Evolutionary conservation across 2,113 vertebrate genomes (phyloP).

Genomic region (Syrmaticus mikado): DNA sequence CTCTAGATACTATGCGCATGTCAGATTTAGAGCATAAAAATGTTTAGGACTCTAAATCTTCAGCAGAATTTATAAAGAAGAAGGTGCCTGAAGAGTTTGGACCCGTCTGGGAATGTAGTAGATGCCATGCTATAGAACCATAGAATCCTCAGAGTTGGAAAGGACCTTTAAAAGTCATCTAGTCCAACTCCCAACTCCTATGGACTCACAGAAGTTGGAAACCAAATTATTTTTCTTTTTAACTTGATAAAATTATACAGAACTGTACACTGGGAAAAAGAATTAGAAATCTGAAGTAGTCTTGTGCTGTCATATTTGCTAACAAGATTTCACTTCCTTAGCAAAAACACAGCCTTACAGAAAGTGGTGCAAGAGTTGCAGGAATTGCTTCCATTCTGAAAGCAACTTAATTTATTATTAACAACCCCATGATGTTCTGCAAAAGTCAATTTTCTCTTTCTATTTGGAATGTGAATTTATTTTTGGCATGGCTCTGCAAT

Average conservation of each 20-base stretch:
- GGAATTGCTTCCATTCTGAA: neutral
- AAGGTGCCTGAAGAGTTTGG: neutral
- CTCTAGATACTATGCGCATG: neutral
- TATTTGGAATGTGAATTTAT: neutral
- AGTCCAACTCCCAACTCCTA: too few relatives aligned
- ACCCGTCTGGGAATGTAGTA: neutral
- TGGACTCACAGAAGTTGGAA: accelerated
- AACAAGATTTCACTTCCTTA: conserved; percentile 40
- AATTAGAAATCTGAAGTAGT: neutral
- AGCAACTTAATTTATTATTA: neutral
- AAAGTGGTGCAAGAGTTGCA: neutral
- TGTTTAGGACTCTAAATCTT: neutral
- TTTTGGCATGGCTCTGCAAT: neutral
- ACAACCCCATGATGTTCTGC: neutral
- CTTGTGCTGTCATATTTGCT: neutral
- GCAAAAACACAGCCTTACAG: neutral
- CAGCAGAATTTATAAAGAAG: neutral
- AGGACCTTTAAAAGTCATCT: too few relatives aligned
- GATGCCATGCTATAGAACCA: accelerated
- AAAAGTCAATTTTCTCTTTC: conserved; percentile 38
- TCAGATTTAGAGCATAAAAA: neutral
- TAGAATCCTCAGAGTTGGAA: neutral
- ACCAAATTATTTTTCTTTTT: neutral
- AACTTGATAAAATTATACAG: neutral
- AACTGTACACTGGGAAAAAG: neutral